phyloP scores from a whole-genome alignment of 2,797 vertebrate species.

The Scomberomorus guttatus region DNA sequence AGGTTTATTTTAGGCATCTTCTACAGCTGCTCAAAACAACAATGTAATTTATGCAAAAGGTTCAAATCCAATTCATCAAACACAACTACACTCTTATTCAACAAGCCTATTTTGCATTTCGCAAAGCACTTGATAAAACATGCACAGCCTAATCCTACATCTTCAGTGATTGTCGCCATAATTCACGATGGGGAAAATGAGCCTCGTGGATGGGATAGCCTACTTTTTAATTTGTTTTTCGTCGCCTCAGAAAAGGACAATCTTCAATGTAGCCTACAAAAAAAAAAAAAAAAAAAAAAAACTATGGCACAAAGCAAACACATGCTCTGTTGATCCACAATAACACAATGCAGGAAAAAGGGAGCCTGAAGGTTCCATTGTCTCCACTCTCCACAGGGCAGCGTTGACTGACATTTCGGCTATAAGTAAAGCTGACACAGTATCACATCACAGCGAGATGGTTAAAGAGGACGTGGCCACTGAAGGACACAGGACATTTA shows the following conservation, averaged over 20 bases:
- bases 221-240: conserved; percentile 62
- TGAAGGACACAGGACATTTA: conserved; percentile 80
- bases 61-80: conserved; percentile 69
- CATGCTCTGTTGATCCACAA: conserved; percentile 75
- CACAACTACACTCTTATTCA: conserved; percentile 57
- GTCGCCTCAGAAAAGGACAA: conserved; percentile 60
- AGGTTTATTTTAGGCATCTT: conserved; percentile 5
- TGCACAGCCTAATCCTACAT: conserved; percentile 65
- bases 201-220: conserved; percentile 53
- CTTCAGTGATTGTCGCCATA: conserved; percentile 65
- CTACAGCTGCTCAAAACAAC: conserved; percentile 38
- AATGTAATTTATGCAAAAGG: conserved; percentile 56
- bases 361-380: conserved; percentile 73
- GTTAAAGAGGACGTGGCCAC: conserved; percentile 68
- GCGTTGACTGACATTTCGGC: conserved; percentile 74
- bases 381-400: conserved; percentile 67
- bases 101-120: conserved; percentile 66
- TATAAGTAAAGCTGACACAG: conserved; percentile 79
- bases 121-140: conserved; percentile 67
- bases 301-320: conserved; percentile 70
- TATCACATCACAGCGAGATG: conserved; percentile 65
- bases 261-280: conserved; percentile 39
- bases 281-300: conserved; percentile 23
- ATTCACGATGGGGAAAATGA: conserved; percentile 70
- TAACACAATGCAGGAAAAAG: conserved; percentile 67